These are phyloP conservation scores for Podilymbus podiceps DNA, from an alignment of 2,113 vertebrate species.

Conservation along the genomic window DNA sequence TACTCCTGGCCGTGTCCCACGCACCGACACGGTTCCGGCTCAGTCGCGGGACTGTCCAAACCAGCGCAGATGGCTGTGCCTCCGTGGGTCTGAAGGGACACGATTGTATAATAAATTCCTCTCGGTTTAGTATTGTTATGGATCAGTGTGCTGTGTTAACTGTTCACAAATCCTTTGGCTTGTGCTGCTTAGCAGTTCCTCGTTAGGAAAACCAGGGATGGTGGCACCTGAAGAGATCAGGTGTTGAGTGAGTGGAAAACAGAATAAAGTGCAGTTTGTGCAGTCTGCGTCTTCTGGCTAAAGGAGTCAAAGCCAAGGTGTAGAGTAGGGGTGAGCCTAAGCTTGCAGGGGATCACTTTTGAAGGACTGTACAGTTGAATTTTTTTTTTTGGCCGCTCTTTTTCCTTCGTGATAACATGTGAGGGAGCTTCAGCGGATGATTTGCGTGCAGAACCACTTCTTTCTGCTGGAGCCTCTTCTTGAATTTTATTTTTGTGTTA, in stretches of 20 bases:
- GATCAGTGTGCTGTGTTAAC: background rate
- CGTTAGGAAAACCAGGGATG: background rate
- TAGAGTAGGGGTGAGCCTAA: no score
- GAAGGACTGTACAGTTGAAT: no score
- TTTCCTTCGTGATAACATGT: background rate
- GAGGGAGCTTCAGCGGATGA: background rate
- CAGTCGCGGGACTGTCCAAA: background rate
- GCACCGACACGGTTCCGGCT: background rate
- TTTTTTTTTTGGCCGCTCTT: no score
- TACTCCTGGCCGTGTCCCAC: background rate
- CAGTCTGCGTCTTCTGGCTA: background rate
- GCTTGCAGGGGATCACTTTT: background rate
- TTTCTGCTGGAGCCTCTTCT: background rate
- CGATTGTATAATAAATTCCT: background rate
- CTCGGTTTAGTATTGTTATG: background rate
- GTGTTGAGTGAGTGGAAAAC: background rate
- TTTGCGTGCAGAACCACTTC: background rate
- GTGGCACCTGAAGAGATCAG: background rate
- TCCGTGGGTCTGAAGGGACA: background rate
- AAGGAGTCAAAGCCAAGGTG: background rate
- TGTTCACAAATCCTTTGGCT: background rate
- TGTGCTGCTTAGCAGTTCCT: background rate
- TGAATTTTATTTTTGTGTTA: background rate
- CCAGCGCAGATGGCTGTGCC: rapidly evolving
- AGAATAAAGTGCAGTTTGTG: background rate